Base-by-base conservation (phyloP, 2,888 invertebrate species). In the Lamproptera curius region DNA sequence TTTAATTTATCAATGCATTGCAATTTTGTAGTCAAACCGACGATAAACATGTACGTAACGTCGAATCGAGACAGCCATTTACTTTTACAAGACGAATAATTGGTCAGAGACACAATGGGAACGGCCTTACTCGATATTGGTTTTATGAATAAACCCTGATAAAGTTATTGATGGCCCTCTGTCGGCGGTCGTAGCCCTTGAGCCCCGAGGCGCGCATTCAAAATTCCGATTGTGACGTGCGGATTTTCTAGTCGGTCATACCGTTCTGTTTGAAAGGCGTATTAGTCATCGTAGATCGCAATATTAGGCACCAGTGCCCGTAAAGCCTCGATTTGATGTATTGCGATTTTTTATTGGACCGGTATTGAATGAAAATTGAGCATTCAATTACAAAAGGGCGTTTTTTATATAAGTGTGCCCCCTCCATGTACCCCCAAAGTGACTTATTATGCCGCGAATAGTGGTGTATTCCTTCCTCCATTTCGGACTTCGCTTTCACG, bases 101-200 rank as follows among this genome's bases (percentile, higher is more conserved):
- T 8, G 20, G 20, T 2, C 17, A 33, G 9, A n/a, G 20, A 37
- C 15, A 42, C 16, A 31, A 31, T 31, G n/a, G 13, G 16, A 34
- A 28, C 28, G 9, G 16, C 23, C 40, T 23, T 35, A 40, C 17
- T 28, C 36, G 14, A 41, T 41, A 41, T 36, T 15, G 26, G 17
- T 36, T 41, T 35, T 28, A 46, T 36, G 41, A 41, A 41, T 41
- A 41, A 46, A 46, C 28, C 46, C 41, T 14, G 46, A 40, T 40
- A 40, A 46, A 46, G 46, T 51, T 51, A 47, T 47, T 47, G 43
- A 46, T 43, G 23, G 23, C 40, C 31, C 39, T 43, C 23, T 43
- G 39, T 40, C 44, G 39, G 36, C 26, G 49, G 41, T 41, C 14
- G 41, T 35, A 13, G 34, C 35, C 34, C 41, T 28, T 46, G 35